Evolutionary conservation across 2,113 vertebrate species (phyloP).

Genomic region (Sapajus apella): DNA sequence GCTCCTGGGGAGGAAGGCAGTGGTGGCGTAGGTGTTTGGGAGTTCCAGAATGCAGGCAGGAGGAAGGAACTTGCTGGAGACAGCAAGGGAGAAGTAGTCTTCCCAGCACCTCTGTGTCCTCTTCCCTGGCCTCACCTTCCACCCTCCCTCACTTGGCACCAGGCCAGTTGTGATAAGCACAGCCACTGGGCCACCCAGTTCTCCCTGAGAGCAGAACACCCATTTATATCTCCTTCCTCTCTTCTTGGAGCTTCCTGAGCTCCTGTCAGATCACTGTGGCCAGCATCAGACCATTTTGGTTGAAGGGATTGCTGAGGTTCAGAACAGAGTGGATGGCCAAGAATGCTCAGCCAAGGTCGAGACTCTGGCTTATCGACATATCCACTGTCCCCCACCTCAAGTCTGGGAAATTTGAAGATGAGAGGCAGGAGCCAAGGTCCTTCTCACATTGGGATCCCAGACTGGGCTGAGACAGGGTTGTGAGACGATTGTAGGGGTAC

Average conservation of each 20-base stretch:
- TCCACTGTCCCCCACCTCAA: not conserved
- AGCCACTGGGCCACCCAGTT: not conserved
- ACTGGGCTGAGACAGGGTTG: not conserved
- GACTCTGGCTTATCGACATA: not conserved
- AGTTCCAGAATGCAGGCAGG: not conserved
- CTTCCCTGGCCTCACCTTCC: not conserved
- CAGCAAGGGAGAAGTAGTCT: not conserved
- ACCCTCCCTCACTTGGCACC: conserved; percentile 5
- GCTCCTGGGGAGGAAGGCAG: not conserved
- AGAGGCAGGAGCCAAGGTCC: not conserved
- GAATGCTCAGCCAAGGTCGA: not conserved
- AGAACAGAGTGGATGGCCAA: not conserved
- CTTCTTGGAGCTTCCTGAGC: not conserved
- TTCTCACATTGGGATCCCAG: not conserved
- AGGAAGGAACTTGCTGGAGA: not conserved
- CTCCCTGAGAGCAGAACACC: not conserved
- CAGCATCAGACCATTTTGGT: not conserved
- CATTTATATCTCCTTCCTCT: not conserved
- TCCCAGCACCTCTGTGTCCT: not conserved
- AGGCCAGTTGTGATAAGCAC: conserved; percentile 35
- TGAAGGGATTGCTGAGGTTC: not conserved
- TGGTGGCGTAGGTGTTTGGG: not conserved
- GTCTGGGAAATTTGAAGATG: conserved; percentile 4
- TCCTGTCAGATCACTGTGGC: not conserved
- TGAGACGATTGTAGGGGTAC: not conserved